A percentile compares a stretch with the other conserved stretches of the same genome.
Evolutionary conservation across 2,113 vertebrate genomes (phyloP).

Genomic region (Leucoraja erinaceus): DNA sequence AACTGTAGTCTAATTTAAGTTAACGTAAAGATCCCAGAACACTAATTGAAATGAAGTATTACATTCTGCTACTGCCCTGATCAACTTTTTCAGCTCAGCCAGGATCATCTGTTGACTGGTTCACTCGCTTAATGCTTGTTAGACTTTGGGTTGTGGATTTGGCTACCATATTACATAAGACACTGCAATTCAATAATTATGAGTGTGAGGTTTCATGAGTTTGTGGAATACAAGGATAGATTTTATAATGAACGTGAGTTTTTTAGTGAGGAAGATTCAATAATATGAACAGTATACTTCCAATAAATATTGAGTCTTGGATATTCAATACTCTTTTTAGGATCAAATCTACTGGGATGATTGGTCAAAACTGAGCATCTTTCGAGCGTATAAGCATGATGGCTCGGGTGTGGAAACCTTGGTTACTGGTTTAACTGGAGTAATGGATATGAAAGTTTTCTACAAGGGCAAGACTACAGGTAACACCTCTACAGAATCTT

Average conservation of each 20-base stretch:
- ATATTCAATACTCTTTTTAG: slow-evolving; percentile 53
- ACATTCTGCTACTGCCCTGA: background rate
- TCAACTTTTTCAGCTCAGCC: background rate
- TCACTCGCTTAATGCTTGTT: background rate
- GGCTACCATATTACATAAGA: background rate
- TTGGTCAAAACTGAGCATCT: slow-evolving; percentile 94
- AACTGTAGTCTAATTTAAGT: background rate
- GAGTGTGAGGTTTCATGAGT: background rate
- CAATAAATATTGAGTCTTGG: background rate
- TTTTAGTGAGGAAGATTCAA: background rate
- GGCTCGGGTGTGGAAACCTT: slow-evolving; percentile 70
- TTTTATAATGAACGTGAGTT: background rate
- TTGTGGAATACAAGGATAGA: background rate
- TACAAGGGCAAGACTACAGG: slow-evolving; percentile 83
- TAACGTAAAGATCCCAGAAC: background rate
- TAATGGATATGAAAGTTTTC: slow-evolving; percentile 98
- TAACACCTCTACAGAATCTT: slow-evolving; percentile 43
- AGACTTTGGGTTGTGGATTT: background rate
- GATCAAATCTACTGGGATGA: slow-evolving; percentile 97
- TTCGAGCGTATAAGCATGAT: slow-evolving; percentile 80
- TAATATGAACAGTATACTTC: background rate
- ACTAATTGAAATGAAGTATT: background rate
- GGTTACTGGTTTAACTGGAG: slow-evolving; percentile 75
- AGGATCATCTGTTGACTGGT: background rate
- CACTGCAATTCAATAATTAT: background rate